Evolutionary conservation across 1,140 invertebrate species (phyloP), one percentile per base, ranked within the genome.

Genomic region (Ptiloglossa arizonensis): DNA sequence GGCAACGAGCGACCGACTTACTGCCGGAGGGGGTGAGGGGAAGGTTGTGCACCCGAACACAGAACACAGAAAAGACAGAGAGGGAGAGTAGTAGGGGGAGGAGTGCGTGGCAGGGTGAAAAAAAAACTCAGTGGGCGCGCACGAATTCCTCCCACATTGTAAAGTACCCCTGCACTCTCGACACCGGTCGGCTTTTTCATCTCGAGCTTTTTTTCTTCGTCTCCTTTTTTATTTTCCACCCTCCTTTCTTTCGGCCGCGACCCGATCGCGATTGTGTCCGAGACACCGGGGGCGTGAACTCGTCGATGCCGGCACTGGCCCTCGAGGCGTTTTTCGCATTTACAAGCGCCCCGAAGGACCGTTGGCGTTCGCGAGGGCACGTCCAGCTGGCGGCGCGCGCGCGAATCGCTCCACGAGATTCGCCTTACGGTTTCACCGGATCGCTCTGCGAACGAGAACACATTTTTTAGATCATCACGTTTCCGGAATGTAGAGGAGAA

Each of bases 141-240:
- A 69, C 44, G 74, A 80, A 87, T 88, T 89, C 87, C 87, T 89
- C 86, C 84, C 83, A 86, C 87, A 88, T 88, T 90, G 87, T 88
- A 71, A 81, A 87, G 80, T 75, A 76, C 73, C 84, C 62, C 66
- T 79, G 60, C 32, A 50, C 62, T 63, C 70, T 73, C 48, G 64
- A 68, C 71, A 76, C 75, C 56, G 74, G 71, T 64, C 74, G 56
- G 68, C 75, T 81, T 80, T 83, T 85, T 80, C 85, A 83, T 69
- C 67, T 62, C 86, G 67, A 59, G 50, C 59, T 73, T 41, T 81
- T 72, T 79, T 87, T 83, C 80, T 73, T 68, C 9, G 24, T 46
- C 22, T 24, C 46, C 48, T 66, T 60, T 35, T 41, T 57, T 64
- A 79, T 82, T 79, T 69, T 52, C 50, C 38, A 64, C 72, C 67